phyloP scores from a whole-genome alignment of 1,140 invertebrate genomes.

The Psix sp. region DNA sequence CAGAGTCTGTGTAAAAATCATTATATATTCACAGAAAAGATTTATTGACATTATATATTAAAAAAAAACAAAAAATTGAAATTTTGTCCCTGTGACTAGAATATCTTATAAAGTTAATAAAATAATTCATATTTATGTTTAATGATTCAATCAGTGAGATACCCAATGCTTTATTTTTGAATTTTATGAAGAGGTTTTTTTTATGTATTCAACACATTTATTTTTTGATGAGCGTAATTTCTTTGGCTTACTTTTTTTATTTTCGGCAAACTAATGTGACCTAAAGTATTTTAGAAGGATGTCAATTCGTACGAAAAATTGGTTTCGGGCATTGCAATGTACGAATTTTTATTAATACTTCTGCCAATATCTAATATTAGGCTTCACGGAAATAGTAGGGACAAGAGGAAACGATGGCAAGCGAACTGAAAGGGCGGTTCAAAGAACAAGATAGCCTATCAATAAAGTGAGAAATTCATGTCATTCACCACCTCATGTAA shows the following conservation, averaged over 20 bases:
- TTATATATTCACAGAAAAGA: too few species aligned
- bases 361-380: conserved; percentile 52
- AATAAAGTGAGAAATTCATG: conserved; percentile 53
- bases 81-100: too few species aligned
- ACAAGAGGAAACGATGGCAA: conserved; percentile 3
- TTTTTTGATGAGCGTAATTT: too few species aligned
- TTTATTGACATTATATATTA: too few species aligned
- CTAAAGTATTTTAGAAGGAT: conserved; percentile 40
- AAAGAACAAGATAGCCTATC: conserved; percentile 38
- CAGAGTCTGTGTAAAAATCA: too few species aligned
- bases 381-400: conserved; percentile 3
- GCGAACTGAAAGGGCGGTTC: conserved; percentile 9
- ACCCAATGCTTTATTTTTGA: too few species aligned
- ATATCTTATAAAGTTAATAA: too few species aligned
- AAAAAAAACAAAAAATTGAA: too few species aligned
- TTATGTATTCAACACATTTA: too few species aligned
- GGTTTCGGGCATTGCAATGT: conserved; percentile 36
- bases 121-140: too few species aligned
- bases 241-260: not conserved
- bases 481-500: conserved; percentile 42
- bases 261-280: not conserved
- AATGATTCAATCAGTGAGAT: too few species aligned
- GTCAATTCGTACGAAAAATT: conserved; percentile 54
- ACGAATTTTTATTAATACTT: conserved; percentile 57
- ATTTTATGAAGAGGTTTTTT: too few species aligned